A percentile compares a stretch with the other conserved stretches of the same genome.
These are phyloP conservation scores for Ridgeia piscesae DNA, from an alignment of 1,140 invertebrate genomes.

Conservation along the genomic window DNA sequence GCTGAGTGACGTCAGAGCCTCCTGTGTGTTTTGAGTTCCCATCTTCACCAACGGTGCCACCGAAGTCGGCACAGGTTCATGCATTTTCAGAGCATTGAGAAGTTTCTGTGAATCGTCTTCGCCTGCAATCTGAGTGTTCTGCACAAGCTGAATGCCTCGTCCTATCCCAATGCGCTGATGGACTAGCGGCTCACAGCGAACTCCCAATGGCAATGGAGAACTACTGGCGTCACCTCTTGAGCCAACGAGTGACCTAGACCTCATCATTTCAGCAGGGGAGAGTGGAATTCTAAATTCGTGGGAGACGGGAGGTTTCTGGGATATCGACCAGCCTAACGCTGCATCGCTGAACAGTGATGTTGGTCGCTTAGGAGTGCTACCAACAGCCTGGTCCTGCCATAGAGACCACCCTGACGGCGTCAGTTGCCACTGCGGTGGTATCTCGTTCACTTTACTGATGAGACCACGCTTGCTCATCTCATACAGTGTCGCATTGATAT, in stretches of 20 bases:
- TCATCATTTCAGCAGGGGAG: neutral
- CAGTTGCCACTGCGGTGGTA: slow-evolving; percentile 38
- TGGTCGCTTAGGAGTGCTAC: neutral
- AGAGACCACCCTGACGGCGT: neutral
- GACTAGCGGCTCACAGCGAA: slow-evolving; percentile 17
- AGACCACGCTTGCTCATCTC: slow-evolving; percentile 31
- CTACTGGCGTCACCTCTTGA: neutral
- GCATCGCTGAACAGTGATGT: neutral
- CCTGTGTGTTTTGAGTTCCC: neutral
- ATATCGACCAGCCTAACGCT: neutral
- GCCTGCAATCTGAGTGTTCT: neutral
- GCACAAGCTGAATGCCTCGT: neutral
- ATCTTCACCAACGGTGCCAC: slow-evolving; percentile 1
- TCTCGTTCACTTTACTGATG: slow-evolving; percentile 39
- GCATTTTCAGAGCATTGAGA: slow-evolving; percentile 12
- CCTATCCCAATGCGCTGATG: slow-evolving; percentile 8
- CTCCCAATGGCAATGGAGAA: neutral
- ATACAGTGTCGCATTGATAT: neutral
- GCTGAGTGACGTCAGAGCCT: slow-evolving; percentile 36
- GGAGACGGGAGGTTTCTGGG: neutral
- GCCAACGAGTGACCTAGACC: neutral
- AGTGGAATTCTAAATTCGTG: slow-evolving; percentile 9
- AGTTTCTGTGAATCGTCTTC: slow-evolving; percentile 14
- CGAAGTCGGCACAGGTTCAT: neutral
- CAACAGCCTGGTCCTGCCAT: neutral